These are phyloP conservation scores for Halcyon leucocephala DNA, from an alignment of 2,797 vertebrate species.

Conservation along the genomic window DNA sequence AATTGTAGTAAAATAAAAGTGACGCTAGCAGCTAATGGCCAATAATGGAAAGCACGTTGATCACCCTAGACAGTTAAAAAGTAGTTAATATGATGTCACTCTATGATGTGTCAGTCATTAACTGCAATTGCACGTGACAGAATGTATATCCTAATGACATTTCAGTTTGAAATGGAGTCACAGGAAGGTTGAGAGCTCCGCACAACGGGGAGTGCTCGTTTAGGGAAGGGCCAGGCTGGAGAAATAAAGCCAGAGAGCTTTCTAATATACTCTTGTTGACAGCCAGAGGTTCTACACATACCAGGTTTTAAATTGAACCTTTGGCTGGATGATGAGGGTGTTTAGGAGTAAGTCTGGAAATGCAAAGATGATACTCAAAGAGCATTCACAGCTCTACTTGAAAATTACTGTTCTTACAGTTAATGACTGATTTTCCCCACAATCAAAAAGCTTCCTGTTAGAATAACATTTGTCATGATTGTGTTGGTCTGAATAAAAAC, in stretches of 20 bases:
- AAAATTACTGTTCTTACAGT: not conserved
- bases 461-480: not conserved
- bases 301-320: not conserved
- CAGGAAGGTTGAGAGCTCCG: not conserved
- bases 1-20: conserved; percentile 1
- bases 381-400: not conserved
- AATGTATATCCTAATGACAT: not conserved
- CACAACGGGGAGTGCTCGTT: not conserved
- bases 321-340: not conserved
- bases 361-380: not conserved
- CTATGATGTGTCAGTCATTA: not conserved
- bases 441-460: not conserved
- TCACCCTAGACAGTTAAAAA: not conserved
- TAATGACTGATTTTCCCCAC: conserved; percentile 5
- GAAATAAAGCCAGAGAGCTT: not conserved
- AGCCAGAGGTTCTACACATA: not conserved
- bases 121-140: not conserved
- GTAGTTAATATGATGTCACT: not conserved
- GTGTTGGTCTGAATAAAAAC: not conserved
- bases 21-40: not conserved
- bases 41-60: not conserved
- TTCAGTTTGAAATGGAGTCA: not conserved
- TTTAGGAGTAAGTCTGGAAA: not conserved
- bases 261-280: not conserved
- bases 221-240: not conserved